Conservation (phyloP, 2,797 vertebrate species). For the Coluber constrictor region DNA sequence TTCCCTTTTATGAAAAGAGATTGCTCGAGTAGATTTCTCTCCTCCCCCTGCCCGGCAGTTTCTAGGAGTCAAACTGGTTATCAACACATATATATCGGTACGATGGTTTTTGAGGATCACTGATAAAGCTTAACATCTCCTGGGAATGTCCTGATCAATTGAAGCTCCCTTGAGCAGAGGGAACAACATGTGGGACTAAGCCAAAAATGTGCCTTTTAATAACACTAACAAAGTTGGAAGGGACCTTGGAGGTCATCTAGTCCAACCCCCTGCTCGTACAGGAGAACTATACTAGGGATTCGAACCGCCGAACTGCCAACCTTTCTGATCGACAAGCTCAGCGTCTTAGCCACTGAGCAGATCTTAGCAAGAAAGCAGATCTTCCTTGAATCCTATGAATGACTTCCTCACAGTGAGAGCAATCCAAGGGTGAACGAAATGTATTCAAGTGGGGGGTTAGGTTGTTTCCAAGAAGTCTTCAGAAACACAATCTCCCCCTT, state of each 20-base stretch:
- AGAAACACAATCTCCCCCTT: not conserved
- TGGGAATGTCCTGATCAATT: not conserved
- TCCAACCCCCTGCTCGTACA: no score
- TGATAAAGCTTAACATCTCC: not conserved
- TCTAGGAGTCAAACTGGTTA: not conserved
- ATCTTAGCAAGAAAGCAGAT: not conserved
- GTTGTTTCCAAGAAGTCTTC: not conserved
- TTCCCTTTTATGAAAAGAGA: not conserved
- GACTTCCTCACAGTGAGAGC: not conserved
- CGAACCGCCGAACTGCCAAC: no score
- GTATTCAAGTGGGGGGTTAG: not conserved
- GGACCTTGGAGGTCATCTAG: no score
- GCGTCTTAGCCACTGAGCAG: no score
- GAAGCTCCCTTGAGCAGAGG: not conserved
- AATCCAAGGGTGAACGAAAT: not conserved
- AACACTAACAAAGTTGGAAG: no score
- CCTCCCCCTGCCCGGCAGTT: not conserved
- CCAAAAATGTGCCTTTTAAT: not conserved
- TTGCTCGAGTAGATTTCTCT: not conserved
- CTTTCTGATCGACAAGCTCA: no score
- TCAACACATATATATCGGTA: not conserved
- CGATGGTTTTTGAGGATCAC: not conserved
- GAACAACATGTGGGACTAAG: not conserved
- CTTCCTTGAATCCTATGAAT: not conserved
- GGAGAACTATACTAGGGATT: no score